Conservation (phyloP, 2,888 invertebrate genomes). For the Metopia argyrocephala region DNA sequence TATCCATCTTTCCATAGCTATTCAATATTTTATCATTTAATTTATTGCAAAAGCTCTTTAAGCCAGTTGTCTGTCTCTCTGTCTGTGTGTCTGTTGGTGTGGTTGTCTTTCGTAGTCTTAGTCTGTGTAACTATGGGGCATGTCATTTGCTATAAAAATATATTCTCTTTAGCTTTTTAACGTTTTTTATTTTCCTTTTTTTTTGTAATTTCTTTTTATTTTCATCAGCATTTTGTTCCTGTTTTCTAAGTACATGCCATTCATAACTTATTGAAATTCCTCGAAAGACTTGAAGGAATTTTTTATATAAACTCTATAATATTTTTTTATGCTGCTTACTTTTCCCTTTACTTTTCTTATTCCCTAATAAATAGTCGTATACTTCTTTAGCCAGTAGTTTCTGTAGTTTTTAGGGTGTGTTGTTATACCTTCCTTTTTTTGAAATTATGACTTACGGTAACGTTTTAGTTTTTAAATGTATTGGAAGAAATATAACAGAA, state of each 20-base stretch:
- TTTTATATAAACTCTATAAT: slow-evolving; percentile 48
- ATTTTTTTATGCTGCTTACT: not conserved
- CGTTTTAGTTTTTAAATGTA: slow-evolving; percentile 45
- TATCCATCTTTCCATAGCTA: slow-evolving; percentile 15
- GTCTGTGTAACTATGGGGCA: not conserved
- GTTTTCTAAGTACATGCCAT: slow-evolving; percentile 47
- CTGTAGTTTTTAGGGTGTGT: slow-evolving; percentile 10
- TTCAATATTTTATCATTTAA: slow-evolving; percentile 45
- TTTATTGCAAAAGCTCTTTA: slow-evolving; percentile 40
- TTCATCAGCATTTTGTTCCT: not conserved
- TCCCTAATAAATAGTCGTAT: too few relatives aligned
- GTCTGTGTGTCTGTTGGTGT: slow-evolving; percentile 10
- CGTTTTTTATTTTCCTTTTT: not conserved
- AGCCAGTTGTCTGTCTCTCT: not conserved
- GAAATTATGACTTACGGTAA: slow-evolving; percentile 51
- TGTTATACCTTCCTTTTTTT: slow-evolving; percentile 29
- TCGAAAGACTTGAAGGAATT: slow-evolving; percentile 44
- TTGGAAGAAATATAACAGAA: slow-evolving; percentile 47
- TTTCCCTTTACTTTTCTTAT: not conserved
- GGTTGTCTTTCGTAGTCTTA: too few relatives aligned
- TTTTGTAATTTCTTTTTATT: not conserved
- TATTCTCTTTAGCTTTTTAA: not conserved
- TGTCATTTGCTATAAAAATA: slow-evolving; percentile 11
- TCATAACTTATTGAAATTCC: slow-evolving; percentile 58
- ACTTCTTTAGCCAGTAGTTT: too few relatives aligned